Evolutionary conservation across 2,113 vertebrate genomes (phyloP).

Genomic region (Dromas ardeola): DNA sequence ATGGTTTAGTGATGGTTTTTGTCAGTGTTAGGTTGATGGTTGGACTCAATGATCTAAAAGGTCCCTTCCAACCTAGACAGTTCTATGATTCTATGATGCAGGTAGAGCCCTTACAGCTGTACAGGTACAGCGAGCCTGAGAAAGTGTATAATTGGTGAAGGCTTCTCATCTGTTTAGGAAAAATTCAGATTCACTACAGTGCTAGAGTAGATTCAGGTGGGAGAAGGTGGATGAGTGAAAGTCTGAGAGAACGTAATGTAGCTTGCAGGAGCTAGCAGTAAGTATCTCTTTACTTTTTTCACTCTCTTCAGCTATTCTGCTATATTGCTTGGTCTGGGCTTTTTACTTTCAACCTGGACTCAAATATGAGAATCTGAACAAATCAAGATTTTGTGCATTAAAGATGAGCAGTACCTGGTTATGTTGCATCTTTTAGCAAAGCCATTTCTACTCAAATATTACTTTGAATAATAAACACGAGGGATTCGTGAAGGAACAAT

Average conservation of each 20-base stretch:
- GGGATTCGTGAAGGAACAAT: not conserved
- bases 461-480: not conserved
- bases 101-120: not conserved
- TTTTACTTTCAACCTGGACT: not conserved
- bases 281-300: not conserved
- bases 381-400: not conserved
- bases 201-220: not conserved
- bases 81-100: not conserved
- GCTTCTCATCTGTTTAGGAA: not conserved
- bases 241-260: not conserved
- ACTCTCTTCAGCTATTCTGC: not conserved
- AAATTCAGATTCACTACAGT: not conserved
- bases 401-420: not conserved
- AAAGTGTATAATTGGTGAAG: not conserved
- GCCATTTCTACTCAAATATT: not conserved
- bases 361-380: not conserved
- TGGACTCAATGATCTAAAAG: not conserved
- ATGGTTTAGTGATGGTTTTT: not conserved
- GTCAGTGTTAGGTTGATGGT: not conserved
- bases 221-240: not conserved
- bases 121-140: not conserved
- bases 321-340: not conserved
- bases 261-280: not conserved
- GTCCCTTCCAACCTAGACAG: not conserved
- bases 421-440: not conserved